A percentile compares a stretch with the other conserved stretches of the same genome.
These are phyloP conservation scores for Zaprionus lachaisei DNA, from an alignment of 1,140 invertebrate species.

Conservation along the genomic window DNA sequence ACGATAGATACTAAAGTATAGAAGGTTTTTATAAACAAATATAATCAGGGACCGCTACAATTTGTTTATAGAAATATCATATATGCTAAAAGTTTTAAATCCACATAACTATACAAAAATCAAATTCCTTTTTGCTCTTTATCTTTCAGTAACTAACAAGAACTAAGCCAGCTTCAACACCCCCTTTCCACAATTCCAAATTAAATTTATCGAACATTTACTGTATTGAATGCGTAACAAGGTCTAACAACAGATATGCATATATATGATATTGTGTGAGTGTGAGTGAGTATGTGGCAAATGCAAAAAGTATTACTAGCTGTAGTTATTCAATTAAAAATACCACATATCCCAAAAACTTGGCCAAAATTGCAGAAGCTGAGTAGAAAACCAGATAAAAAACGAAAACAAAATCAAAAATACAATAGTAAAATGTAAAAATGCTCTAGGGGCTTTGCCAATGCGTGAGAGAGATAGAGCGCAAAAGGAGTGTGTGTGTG, in stretches of 20 bases:
- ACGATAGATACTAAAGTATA: no score
- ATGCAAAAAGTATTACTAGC: conserved; percentile 48
- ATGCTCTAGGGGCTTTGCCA: conserved; percentile 30
- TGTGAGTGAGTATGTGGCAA: conserved; percentile 12
- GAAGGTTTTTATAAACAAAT: no score
- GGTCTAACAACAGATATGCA: conserved; percentile 20
- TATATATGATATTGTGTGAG: neutral
- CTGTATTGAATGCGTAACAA: conserved; percentile 32
- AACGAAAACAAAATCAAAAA: conserved; percentile 19
- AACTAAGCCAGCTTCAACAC: neutral
- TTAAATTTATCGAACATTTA: neutral
- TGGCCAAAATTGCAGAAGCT: conserved; percentile 12
- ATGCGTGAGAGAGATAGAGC: neutral
- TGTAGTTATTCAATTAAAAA: conserved; percentile 79
- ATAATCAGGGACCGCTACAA: no score
- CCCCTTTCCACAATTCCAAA: neutral
- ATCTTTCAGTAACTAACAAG: neutral
- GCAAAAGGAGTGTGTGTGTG: conserved; percentile 3
- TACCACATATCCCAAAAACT: conserved; percentile 56
- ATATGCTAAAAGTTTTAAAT: no score
- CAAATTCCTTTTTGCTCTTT: neutral
- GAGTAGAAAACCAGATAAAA: conserved; percentile 15
- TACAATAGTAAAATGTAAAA: conserved; percentile 68
- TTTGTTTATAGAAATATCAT: no score
- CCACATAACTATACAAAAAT: neutral